These are phyloP conservation scores for Ditylenchus dipsaci DNA, from an alignment of 1,140 invertebrate genomes.

Conservation along the genomic window DNA sequence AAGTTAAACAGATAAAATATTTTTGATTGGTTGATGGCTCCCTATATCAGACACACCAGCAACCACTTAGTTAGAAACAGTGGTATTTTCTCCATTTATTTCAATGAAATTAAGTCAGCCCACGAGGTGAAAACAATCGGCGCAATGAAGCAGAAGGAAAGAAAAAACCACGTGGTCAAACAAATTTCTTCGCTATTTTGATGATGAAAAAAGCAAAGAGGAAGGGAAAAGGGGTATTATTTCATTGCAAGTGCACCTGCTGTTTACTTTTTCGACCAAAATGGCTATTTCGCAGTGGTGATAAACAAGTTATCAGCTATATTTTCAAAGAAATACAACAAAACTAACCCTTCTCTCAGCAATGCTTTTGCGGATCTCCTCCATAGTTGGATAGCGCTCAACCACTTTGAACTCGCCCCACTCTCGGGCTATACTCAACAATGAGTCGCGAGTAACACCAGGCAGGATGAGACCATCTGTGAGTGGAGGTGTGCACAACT, in stretches of 20 bases:
- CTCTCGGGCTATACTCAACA: constrained; percentile 73
- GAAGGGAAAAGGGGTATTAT: too few species aligned
- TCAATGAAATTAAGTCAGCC: background rate
- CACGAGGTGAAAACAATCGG: background rate
- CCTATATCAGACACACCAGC: too few species aligned
- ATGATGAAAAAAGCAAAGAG: too few species aligned
- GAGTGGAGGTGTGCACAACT: constrained; percentile 85
- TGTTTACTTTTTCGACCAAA: too few species aligned
- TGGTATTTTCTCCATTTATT: background rate
- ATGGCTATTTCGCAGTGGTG: background rate
- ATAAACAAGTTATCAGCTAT: constrained; percentile 4
- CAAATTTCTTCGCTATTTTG: background rate
- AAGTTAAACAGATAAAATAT: too few species aligned
- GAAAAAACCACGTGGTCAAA: background rate
- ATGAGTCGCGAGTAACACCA: constrained; percentile 81
- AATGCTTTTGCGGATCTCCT: constrained; percentile 70
- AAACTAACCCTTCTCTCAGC: constrained; percentile 76
- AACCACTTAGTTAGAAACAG: too few species aligned
- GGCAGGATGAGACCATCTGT: constrained; percentile 74
- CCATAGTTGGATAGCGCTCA: constrained; percentile 81
- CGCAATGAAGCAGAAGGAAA: background rate
- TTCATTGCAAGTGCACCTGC: too few species aligned
- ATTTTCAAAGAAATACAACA: constrained; percentile 22
- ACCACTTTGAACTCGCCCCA: constrained; percentile 79
- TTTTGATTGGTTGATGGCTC: too few species aligned